phyloP scores from a whole-genome alignment of 2,888 invertebrate genomes.

The Macrosiphum euphorbiae region DNA sequence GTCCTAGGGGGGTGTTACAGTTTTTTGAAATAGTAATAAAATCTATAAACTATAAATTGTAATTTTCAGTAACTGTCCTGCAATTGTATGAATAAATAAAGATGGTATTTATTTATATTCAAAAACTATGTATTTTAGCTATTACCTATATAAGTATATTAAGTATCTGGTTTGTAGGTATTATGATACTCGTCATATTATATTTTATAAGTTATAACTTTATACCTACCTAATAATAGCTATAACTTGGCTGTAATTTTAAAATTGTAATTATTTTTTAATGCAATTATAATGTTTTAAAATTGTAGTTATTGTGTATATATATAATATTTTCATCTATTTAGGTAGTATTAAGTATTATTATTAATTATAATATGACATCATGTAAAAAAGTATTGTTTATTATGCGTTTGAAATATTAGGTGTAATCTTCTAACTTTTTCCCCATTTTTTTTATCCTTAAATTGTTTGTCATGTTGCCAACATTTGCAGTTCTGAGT shows the following conservation, averaged over 20 bases:
- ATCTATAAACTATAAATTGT: not conserved
- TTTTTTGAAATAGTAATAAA: not conserved
- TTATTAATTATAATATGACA: not conserved
- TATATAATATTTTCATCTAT: not conserved
- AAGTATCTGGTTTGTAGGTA: not conserved
- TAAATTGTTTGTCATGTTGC: conserved; percentile 30
- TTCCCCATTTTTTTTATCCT: not conserved
- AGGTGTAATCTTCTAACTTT: not conserved
- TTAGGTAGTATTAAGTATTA: not conserved
- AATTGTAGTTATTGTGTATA: not conserved
- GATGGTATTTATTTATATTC: not conserved
- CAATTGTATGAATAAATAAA: not conserved
- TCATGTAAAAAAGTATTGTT: not conserved
- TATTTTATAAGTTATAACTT: not conserved
- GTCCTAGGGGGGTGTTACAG: not conserved
- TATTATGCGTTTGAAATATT: not conserved
- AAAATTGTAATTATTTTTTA: not conserved
- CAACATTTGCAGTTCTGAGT: conserved; percentile 11
- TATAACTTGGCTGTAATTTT: not conserved
- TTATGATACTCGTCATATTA: not conserved
- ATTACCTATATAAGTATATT: too few relatives aligned
- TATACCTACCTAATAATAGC: not conserved
- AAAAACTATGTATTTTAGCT: not conserved
- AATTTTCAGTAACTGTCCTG: not conserved
- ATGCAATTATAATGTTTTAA: not conserved